phyloP scores from a whole-genome alignment of 1,140 invertebrate species.

The Brachionus angularis region DNA sequence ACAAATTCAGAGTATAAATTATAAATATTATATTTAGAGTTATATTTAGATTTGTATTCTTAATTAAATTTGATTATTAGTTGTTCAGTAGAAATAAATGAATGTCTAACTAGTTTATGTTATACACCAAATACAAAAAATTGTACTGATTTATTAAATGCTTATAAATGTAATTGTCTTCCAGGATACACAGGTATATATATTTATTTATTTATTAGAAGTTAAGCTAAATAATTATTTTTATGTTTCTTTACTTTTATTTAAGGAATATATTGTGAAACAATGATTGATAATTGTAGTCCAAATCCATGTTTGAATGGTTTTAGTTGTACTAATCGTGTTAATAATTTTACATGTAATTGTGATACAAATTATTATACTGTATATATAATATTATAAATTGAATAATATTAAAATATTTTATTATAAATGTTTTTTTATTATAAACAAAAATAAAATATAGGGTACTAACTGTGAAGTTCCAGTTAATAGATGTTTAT shows the following conservation, averaged over 20 bases:
- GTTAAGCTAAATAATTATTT: neutral
- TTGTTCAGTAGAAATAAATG: conserved; percentile 37
- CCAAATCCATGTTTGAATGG: too few relatives aligned
- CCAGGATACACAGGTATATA: too few relatives aligned
- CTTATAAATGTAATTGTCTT: conserved; percentile 78
- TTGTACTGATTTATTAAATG: conserved; percentile 72
- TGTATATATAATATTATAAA: neutral
- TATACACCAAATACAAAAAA: neutral
- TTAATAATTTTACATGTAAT: too few relatives aligned
- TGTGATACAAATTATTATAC: too few relatives aligned
- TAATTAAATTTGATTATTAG: neutral
- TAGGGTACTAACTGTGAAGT: too few relatives aligned
- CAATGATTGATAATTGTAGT: neutral
- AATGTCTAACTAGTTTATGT: conserved; percentile 40
- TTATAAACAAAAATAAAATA: neutral
- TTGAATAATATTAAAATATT: conserved; percentile 46
- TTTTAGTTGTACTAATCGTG: too few relatives aligned
- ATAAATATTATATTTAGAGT: too few relatives aligned
- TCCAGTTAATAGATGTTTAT: neutral
- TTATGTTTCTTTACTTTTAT: neutral
- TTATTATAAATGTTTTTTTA: neutral
- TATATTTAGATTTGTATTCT: too few relatives aligned
- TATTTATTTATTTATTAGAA: too few relatives aligned
- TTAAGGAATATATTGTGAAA: conserved; percentile 9
- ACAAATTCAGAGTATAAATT: neutral